Base-by-base conservation (phyloP, 64 coral and sea anemone genomes). In the Montipora efflorescens region DNA sequence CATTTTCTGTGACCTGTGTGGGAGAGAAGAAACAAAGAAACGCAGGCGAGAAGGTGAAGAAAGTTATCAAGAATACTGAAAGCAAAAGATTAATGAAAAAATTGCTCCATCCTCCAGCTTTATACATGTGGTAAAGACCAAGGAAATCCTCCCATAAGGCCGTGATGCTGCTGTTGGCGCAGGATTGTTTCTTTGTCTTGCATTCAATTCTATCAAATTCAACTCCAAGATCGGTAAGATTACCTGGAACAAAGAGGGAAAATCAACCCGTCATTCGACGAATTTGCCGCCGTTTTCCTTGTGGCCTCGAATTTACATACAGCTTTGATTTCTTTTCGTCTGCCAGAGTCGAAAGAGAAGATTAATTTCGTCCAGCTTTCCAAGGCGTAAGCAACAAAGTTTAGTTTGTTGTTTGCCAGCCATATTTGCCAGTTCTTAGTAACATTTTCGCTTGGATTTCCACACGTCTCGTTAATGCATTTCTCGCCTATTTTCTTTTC, bases 21-120 rank as follows among this genome's bases (percentile, higher is more conserved):
- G 80, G 80, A 43, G 25, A 67, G 57, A 83, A 83, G 44, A 66
- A 5, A 66, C 58, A 83, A 83, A 83, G 55, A 3, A 48, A 78
- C 18, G 58, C 55, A 46, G 59, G 76, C 28, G 44, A 28, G 66
- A 6, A 67, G 51, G 19, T 68, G 14, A 0, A 25, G 0, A 28
- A 79, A 0, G 28, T 62, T 16, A 4, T 14, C 15, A 8, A 66
- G 7, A 47, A 10, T 0, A 0, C 14, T 0, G 13, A 0, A 18
- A 8, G 18, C 23, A 66, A 47, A 15, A 6, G 7, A 11, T 9
- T 0, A 18, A 2, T 43, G 2, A 7, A 13, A 4, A 4, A 12
- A 9, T 23, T 67, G 13, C 28, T 28, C 28, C 28, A 28, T 28
- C 28, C 28, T 1, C 19, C 23, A 14, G 8, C 66, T 19, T 18